Evolutionary conservation across 2,113 vertebrate species (phyloP).

Genomic region (Papio anubis): DNA sequence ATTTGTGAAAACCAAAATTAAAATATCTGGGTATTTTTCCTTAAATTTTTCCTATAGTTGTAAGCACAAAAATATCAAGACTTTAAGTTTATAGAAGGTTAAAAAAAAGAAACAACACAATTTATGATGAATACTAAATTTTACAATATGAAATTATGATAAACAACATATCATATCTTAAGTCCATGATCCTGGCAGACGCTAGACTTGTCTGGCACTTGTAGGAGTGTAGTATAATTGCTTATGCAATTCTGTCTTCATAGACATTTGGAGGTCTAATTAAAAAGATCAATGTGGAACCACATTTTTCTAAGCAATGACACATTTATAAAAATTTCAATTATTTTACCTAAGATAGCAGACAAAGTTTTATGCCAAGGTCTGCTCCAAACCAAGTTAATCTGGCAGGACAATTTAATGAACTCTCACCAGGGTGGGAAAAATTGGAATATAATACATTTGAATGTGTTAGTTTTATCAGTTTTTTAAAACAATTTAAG

Average conservation of each 20-base stretch:
- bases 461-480: not conserved
- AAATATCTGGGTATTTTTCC: not conserved
- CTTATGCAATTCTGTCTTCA: not conserved
- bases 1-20: not conserved
- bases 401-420: not conserved
- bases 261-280: not conserved
- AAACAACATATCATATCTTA: not conserved
- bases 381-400: not conserved
- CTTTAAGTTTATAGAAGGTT: not conserved
- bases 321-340: not conserved
- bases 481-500: not conserved
- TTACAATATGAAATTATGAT: not conserved
- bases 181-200: not conserved
- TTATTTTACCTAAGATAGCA: not conserved
- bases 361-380: not conserved
- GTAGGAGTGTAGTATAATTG: not conserved
- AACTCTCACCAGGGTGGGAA: not conserved
- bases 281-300: not conserved
- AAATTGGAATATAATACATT: not conserved
- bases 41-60: not conserved
- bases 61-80: not conserved
- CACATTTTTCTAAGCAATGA: conserved; percentile 1
- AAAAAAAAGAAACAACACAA: not conserved
- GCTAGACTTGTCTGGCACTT: not conserved
- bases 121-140: not conserved